A percentile compares a stretch with the other conserved stretches of the same genome.
Evolutionary conservation across 2,113 vertebrate genomes (phyloP).

Genomic region (Psittacula cyanocephala): DNA sequence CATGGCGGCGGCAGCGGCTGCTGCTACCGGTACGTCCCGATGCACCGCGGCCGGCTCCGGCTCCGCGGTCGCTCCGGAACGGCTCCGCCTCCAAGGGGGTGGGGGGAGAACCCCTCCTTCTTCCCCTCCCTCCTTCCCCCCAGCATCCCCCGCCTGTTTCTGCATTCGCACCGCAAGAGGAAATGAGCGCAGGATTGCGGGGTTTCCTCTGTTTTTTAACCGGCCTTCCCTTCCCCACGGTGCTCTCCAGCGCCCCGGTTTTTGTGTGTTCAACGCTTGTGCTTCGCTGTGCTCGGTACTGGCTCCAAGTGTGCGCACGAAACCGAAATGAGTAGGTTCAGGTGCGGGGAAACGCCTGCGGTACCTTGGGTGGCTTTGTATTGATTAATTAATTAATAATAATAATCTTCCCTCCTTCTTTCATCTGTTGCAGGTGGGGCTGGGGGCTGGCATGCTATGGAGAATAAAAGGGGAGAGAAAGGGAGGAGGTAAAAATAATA

Average conservation of each 20-base stretch:
- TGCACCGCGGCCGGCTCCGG: neutral
- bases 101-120: neutral
- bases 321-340: neutral
- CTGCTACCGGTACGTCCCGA: neutral
- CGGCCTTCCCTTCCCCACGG: too few species aligned
- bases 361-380: neutral
- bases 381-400: neutral
- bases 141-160: neutral
- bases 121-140: neutral
- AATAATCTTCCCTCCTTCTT: accelerated
- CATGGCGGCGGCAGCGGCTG: conserved; percentile 38
- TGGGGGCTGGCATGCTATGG: neutral
- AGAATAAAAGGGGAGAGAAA: neutral
- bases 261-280: neutral
- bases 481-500: neutral
- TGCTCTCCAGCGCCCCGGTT: neutral
- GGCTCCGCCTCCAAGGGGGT: neutral
- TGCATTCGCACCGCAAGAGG: neutral
- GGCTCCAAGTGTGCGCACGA: accelerated
- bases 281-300: neutral
- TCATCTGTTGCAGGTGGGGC: neutral
- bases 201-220: neutral
- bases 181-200: neutral
- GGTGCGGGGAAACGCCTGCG: neutral
- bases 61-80: neutral